Conservation (phyloP, 2,113 vertebrate genomes). For the Trichechus manatus region DNA sequence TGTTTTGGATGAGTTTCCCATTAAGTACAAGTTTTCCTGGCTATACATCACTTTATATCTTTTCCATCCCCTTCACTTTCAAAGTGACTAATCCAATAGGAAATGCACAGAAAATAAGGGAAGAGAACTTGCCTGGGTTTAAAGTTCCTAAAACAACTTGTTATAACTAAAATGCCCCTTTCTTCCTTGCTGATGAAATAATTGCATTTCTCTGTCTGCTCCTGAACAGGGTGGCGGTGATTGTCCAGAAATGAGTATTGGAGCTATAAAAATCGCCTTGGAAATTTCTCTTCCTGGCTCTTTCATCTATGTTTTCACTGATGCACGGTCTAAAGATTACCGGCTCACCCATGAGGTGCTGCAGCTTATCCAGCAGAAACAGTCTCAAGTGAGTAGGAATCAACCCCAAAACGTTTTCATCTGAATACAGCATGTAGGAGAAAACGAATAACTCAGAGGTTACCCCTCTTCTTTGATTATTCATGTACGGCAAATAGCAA, state of each 20-base stretch:
- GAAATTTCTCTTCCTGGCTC: constrained; percentile 98
- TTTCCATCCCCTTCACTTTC: not conserved
- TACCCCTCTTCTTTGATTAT: not conserved
- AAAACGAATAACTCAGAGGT: not conserved
- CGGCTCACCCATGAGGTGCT: constrained; percentile 95
- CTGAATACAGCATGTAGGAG: not conserved
- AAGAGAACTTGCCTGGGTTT: not conserved
- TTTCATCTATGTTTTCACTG: constrained; percentile 98
- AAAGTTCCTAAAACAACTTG: not conserved
- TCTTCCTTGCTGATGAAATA: constrained; percentile 37
- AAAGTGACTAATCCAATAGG: not conserved
- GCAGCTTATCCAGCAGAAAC: constrained; percentile 99
- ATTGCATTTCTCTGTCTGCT: constrained; percentile 49
- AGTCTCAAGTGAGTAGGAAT: constrained; percentile 93
- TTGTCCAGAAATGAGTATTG: constrained; percentile 99
- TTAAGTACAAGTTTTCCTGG: not conserved
- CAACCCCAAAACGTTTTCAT: fast-evolving
- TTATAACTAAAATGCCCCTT: not conserved
- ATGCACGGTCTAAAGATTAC: constrained; percentile 98
- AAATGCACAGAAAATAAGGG: not conserved
- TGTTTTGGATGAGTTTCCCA: not conserved
- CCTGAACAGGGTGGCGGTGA: constrained; percentile 96
- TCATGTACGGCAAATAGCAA: not conserved
- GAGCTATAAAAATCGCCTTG: constrained; percentile 98
- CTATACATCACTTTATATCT: not conserved